Evolutionary conservation across 2,797 vertebrate species (phyloP).

Genomic region (Mionectes olivaceus): DNA sequence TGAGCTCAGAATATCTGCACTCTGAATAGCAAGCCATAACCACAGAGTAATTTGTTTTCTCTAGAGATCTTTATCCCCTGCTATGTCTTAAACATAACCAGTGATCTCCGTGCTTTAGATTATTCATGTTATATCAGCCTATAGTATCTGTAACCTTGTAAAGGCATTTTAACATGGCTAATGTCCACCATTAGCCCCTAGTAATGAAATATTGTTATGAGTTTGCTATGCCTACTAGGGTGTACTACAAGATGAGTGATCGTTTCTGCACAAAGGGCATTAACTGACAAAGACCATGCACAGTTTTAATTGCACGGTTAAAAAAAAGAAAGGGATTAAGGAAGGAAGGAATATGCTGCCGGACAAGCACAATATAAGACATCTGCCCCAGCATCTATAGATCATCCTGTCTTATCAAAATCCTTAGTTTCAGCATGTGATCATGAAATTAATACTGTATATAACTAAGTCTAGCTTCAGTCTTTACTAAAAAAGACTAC

Average conservation of each 20-base stretch:
- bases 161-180: slow-evolving; percentile 79
- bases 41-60: slow-evolving; percentile 48
- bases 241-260: slow-evolving; percentile 85
- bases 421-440: slow-evolving; percentile 58
- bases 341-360: slow-evolving; percentile 53
- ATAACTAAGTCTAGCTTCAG: slow-evolving; percentile 59
- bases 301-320: slow-evolving; percentile 81
- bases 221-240: slow-evolving; percentile 79
- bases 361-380: slow-evolving; percentile 65
- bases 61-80: slow-evolving; percentile 65
- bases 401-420: slow-evolving; percentile 64
- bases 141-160: slow-evolving; percentile 69
- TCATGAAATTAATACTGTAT: slow-evolving; percentile 67
- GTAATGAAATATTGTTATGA: slow-evolving; percentile 88
- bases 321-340: slow-evolving; percentile 4
- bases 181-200: slow-evolving; percentile 87
- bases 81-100: slow-evolving; percentile 81
- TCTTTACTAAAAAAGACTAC: slow-evolving; percentile 48
- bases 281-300: slow-evolving; percentile 86
- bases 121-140: slow-evolving; percentile 65
- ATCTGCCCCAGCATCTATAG: slow-evolving; percentile 60
- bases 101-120: slow-evolving; percentile 81
- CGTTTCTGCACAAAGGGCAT: slow-evolving; percentile 75
- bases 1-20: slow-evolving; percentile 56
- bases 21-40: slow-evolving; percentile 62